Conservation (phyloP, 2,888 invertebrate genomes). For the Chloromyia formosa region DNA sequence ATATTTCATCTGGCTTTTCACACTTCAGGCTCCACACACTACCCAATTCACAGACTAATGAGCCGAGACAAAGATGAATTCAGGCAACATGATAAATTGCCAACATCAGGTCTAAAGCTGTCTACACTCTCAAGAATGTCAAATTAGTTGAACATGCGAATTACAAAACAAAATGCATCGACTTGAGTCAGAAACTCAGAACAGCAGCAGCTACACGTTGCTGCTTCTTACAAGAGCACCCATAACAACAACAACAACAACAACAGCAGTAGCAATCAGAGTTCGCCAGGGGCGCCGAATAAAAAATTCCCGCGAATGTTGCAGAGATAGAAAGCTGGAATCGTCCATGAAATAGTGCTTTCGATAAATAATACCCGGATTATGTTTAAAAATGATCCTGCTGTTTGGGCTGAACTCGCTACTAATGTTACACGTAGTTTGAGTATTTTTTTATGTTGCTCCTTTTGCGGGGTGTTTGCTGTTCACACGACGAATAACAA, state of each 20-base stretch:
- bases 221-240: slow-evolving; percentile 5
- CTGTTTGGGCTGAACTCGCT: background rate
- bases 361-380: slow-evolving; percentile 40
- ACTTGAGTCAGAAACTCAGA: background rate
- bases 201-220: slow-evolving; percentile 5
- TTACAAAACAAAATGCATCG: slow-evolving; percentile 19
- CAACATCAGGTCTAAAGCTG: slow-evolving; percentile 41
- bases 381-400: slow-evolving; percentile 25
- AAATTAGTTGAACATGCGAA: slow-evolving; percentile 46
- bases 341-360: slow-evolving; percentile 37
- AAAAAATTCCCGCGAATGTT: background rate
- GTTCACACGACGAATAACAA: background rate
- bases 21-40: slow-evolving; percentile 20
- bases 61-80: slow-evolving; percentile 34
- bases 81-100: slow-evolving; percentile 41
- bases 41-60: slow-evolving; percentile 38
- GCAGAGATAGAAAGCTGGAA: slow-evolving; percentile 15
- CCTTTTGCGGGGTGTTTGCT: background rate
- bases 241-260: slow-evolving; percentile 12
- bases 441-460: background rate
- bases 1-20: background rate
- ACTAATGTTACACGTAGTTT: background rate
- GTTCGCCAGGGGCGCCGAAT: background rate
- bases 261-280: background rate
- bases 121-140: slow-evolving; percentile 44